A percentile compares a stretch with the other conserved stretches of the same genome.
These are phyloP conservation scores for Alectura lathami DNA, from an alignment of 2,113 vertebrate species.

Conservation along the genomic window DNA sequence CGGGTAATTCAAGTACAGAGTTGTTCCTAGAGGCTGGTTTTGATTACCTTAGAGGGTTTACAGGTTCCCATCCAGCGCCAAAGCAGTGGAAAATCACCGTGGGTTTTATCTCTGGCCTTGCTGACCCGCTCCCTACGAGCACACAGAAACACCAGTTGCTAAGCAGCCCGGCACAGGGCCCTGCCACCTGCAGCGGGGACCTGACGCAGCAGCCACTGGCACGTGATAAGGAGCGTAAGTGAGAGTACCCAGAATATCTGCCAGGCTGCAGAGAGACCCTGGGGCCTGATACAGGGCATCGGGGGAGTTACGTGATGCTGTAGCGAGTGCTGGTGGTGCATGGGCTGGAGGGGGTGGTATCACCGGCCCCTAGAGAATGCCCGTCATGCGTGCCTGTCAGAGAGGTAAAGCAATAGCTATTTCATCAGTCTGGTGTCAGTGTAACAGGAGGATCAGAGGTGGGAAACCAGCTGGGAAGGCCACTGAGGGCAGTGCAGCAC, in stretches of 20 bases:
- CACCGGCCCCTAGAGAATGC: rapidly evolving
- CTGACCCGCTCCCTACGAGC: slow-evolving; percentile 71
- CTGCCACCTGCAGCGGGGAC: slow-evolving; percentile 66
- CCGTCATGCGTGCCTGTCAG: rapidly evolving
- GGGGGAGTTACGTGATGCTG: neutral
- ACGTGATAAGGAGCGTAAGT: neutral
- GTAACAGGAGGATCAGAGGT: neutral
- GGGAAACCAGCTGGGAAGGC: neutral
- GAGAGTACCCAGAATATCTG: neutral
- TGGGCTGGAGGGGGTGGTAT: neutral
- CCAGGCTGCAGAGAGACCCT: slow-evolving; percentile 2
- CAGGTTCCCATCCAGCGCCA: neutral
- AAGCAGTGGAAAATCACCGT: slow-evolving; percentile 51
- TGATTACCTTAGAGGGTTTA: neutral
- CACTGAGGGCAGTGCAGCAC: neutral
- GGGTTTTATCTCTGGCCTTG: slow-evolving; percentile 56
- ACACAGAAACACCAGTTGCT: slow-evolving; percentile 79
- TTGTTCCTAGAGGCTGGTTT: neutral
- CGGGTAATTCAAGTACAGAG: neutral
- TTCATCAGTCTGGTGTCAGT: neutral
- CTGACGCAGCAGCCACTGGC: neutral
- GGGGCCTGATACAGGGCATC: slow-evolving; percentile 33
- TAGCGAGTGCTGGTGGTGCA: neutral
- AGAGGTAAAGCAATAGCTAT: neutral
- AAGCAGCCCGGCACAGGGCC: slow-evolving; percentile 75